Evolutionary conservation across 2,888 invertebrate species (phyloP), one percentile per base, ranked within the genome.

Genomic region (Andricus quercusramuli): DNA sequence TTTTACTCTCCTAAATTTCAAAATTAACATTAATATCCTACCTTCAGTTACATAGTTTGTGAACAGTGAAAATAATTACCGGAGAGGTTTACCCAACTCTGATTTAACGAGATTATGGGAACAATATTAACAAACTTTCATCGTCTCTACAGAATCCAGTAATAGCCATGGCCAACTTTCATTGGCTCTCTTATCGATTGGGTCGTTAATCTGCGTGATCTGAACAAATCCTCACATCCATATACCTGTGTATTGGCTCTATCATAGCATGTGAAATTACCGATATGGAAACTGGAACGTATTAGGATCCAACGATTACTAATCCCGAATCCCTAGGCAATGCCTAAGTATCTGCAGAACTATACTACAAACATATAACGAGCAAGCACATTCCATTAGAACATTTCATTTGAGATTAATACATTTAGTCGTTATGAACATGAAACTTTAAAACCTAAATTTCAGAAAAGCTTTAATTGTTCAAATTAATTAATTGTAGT

Each of bases 301-400:
- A 74, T 74, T 74, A 56, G 74, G 74, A 56, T 25, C 17, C 15
- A 62, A 2, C 15, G 25, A 22, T 74, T 56, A 74, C 32, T 74
- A 74, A 74, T 74, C 37, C 74, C 32, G n/a, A 29, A 56, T 20
- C 56, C 56, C 51, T 20, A 56, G 51, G 56, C 32, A 56, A 51
- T 74, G 56, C 37, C n/a, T n/a, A 74, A 59, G 74, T 74, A 74
- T 74, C 74, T 74, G 37, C 22, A 17, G 25, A 25, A 64, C 29
- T 25, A 17, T 64, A 64, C 29, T 64, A 5, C 25, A 17, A 8
- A 25, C 11, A 44, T 44, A 70, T 47, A 51, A 56, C 29, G 74
- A 74, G 37, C 32, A 74, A 32, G 51, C 56, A 74, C 32, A 56
- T 56, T 56, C 20, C n/a, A 29, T 29, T 74, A n/a, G 56, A 74